A percentile compares a stretch with the other conserved stretches of the same genome.
Evolutionary conservation across 2,888 invertebrate species (phyloP).

Genomic region (Tholera decimalis): DNA sequence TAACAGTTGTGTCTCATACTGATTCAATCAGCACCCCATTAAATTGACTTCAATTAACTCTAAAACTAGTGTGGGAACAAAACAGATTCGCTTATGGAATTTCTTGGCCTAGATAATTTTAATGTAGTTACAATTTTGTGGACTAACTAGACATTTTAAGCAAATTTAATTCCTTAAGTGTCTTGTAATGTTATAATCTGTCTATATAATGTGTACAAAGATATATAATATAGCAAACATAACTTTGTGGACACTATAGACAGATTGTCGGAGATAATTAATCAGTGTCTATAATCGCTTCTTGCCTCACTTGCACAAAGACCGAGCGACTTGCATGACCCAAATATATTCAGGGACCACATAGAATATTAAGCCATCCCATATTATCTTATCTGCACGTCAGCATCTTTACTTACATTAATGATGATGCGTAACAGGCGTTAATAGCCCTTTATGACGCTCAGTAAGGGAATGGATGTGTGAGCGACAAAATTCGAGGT

Average conservation of each 20-base stretch:
- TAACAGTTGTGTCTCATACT: constrained; percentile 34
- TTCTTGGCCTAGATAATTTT: background rate
- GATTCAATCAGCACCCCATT: constrained; percentile 47
- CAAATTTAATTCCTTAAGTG: background rate
- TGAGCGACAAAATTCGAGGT: constrained; percentile 1
- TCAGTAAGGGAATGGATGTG: constrained; percentile 9
- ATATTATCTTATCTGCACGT: constrained; percentile 41
- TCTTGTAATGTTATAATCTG: too few relatives aligned
- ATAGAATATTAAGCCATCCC: constrained; percentile 37
- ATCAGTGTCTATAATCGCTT: background rate
- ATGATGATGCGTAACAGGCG: constrained; percentile 34
- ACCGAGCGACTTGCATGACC: constrained; percentile 8
- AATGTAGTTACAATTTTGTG: background rate
- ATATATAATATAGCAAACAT: too few relatives aligned
- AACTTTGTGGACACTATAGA: too few relatives aligned
- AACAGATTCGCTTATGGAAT: constrained; percentile 13
- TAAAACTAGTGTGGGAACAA: constrained; percentile 47
- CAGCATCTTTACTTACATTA: constrained; percentile 47
- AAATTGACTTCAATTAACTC: constrained; percentile 45
- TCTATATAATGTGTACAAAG: too few relatives aligned
- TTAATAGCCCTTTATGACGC: constrained; percentile 45
- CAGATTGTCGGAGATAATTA: background rate
- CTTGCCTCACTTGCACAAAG: constrained; percentile 28
- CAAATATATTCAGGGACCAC: constrained; percentile 28
- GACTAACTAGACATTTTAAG: background rate